A percentile compares a stretch with the other conserved stretches of the same genome.
Evolutionary conservation across 2,113 vertebrate species (phyloP).

Genomic region (Mustelus asterias): DNA sequence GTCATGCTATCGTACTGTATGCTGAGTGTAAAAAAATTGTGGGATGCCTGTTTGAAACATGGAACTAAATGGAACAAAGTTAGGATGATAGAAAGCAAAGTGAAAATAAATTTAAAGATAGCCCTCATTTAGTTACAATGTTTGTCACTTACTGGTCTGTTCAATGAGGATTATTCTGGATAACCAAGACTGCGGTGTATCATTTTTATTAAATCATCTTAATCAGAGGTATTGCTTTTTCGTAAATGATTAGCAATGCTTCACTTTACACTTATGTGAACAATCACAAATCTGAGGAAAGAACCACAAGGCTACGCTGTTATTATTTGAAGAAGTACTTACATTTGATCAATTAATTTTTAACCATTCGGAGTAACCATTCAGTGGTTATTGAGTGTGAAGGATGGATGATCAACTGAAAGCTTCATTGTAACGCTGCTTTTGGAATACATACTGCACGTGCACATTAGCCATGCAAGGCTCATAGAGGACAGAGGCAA

Average conservation of each 20-base stretch:
- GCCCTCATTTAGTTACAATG: neutral
- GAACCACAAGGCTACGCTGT: neutral
- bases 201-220: neutral
- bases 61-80: neutral
- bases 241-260: neutral
- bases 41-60: neutral
- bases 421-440: constrained; percentile 6
- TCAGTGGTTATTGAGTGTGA: neutral
- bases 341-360: constrained; percentile 3
- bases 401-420: neutral
- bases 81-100: neutral
- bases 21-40: neutral
- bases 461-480: constrained; percentile 8
- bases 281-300: neutral
- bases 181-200: neutral
- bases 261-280: neutral
- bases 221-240: neutral
- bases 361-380: neutral
- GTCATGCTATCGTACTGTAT: neutral
- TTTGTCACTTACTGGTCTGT: neutral
- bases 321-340: constrained; percentile 9
- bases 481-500: neutral
- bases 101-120: neutral
- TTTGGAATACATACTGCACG: neutral
- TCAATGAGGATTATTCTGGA: constrained; percentile 13